These are phyloP conservation scores for Allophyes oxyacanthae DNA, from an alignment of 2,888 invertebrate genomes.

Conservation along the genomic window DNA sequence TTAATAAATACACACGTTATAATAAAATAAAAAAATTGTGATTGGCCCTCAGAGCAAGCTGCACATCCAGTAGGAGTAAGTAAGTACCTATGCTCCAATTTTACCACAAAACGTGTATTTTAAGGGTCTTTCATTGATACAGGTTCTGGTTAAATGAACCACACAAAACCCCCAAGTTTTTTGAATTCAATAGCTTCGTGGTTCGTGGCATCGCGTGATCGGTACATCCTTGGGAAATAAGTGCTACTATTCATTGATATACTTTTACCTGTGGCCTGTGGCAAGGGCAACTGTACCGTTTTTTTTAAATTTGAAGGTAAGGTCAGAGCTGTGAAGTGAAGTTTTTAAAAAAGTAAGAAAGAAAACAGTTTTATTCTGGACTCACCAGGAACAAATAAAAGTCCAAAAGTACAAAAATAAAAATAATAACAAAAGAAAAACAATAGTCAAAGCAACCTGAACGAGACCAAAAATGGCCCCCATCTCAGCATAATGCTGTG, in stretches of 20 bases:
- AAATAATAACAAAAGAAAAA: too few relatives aligned
- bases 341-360: background rate
- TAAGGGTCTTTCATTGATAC: slow-evolving; percentile 23
- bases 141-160: slow-evolving; percentile 28
- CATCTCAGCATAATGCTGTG: too few relatives aligned
- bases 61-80: background rate
- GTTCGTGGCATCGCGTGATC: slow-evolving; percentile 70
- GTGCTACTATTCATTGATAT: slow-evolving; percentile 66
- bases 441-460: too few relatives aligned
- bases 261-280: slow-evolving; percentile 65
- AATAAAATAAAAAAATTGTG: too few relatives aligned
- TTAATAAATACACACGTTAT: too few relatives aligned
- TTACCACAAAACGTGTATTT: slow-evolving; percentile 11
- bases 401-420: too few relatives aligned
- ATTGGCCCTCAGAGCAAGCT: background rate
- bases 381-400: too few relatives aligned
- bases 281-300: slow-evolving; percentile 67
- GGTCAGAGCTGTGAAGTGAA: slow-evolving; percentile 51
- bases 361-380: too few relatives aligned
- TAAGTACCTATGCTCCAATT: slow-evolving; percentile 29
- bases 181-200: slow-evolving; percentile 60
- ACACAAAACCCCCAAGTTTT: slow-evolving; percentile 49
- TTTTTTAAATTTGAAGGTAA: slow-evolving; percentile 58
- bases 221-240: slow-evolving; percentile 63
- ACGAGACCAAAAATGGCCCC: too few relatives aligned